Evolutionary conservation across 1,140 invertebrate species (phyloP), one percentile per base, ranked within the genome.

Genomic region (Cotesia vestalis): DNA sequence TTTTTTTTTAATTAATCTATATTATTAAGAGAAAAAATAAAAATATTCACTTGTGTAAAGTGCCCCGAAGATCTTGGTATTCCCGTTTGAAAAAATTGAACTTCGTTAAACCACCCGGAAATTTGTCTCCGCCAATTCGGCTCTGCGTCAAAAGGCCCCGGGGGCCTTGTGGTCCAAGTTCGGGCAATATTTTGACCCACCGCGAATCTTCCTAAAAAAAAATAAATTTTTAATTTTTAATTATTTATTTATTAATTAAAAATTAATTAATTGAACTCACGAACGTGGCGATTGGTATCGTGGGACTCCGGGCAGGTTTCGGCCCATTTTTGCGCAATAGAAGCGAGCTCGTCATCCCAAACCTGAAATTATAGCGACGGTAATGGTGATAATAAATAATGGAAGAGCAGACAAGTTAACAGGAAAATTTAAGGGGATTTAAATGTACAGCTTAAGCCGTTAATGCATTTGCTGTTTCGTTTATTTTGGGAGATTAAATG

Each of bases 271-370:
- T 9, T 59, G 52, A 61, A 90, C 90, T 90, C 85, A 92, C 91
- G 83, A 76, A 90, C 88, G 78, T 90, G 87, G 79, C 89, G 85
- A 55, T 83, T 83, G 63, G 81, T 85, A 81, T 96, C 94, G 79
- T 96, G 95, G 8, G 88, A 89, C 59, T 94, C 90, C 40, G 89
- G 88, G 80, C 95, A 96, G 62, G 91, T 90, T 73, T 94, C 91
- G 0, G 95, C 92, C 93, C 95, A 96, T 77, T 90, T 88, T 80
- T 96, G 94, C 5, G 95, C 95, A 57, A 91, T 88, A 4, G 88
- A 84, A 11, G 95, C 95, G 71, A 97, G 86, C 81, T 96, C 94
- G 60, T 96, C 93, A 81, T 96, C 95, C 95, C 95, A 96, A 78
- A 91, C 87, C 92, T 93, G 27, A 27, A 27, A 27, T 27, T 27